Evolutionary conservation across 2,797 vertebrate species (phyloP).

Genomic region (Urophycis tenuis): DNA sequence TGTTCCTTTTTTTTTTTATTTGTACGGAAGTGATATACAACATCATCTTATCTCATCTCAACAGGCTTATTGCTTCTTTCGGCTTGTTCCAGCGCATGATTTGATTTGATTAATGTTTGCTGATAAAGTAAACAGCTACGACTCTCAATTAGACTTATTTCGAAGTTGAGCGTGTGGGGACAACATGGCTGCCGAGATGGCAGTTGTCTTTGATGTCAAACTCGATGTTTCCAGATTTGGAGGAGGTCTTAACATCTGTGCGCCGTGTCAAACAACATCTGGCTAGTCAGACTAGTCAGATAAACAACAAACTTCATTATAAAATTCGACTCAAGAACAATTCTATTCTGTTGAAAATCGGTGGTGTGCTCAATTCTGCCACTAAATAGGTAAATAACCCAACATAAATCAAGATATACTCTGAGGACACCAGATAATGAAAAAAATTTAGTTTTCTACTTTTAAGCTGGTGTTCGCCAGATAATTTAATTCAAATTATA

Average conservation of each 20-base stretch:
- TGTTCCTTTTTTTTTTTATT: not conserved
- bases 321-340: constrained; percentile 8
- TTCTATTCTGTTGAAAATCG: not conserved
- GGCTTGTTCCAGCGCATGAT: not conserved
- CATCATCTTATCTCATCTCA: not conserved
- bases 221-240: constrained; percentile 47
- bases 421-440: not conserved
- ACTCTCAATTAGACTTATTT: not conserved
- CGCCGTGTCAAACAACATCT: constrained; percentile 58
- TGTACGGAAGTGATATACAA: constrained; percentile 19
- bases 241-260: constrained; percentile 68
- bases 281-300: constrained; percentile 40
- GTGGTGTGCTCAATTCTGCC: constrained; percentile 30
- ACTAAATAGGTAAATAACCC: constrained; percentile 12
- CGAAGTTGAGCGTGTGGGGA: constrained; percentile 14
- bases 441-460: not conserved
- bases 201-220: constrained; percentile 68
- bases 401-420: not conserved
- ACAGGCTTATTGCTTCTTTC: not conserved
- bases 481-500: not conserved
- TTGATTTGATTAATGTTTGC: not conserved
- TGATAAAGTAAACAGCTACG: not conserved
- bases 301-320: constrained; percentile 49
- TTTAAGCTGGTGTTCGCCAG: not conserved
- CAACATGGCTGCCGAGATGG: constrained; percentile 25